phyloP scores from a whole-genome alignment of 2,797 vertebrate species.

The Petrocephalus sullivani region DNA sequence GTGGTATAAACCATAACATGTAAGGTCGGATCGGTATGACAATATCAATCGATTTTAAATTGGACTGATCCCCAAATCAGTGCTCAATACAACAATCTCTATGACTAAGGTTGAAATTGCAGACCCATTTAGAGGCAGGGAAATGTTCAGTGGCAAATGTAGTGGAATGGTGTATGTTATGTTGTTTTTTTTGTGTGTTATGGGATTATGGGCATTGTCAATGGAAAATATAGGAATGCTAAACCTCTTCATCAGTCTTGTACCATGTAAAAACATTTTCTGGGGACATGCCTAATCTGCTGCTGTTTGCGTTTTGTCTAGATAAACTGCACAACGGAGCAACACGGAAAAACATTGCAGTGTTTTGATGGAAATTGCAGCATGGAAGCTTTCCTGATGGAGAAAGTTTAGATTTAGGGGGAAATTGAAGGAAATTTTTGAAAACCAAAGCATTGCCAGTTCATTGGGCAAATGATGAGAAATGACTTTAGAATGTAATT shows the following conservation, averaged over 20 bases:
- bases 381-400: constrained; percentile 38
- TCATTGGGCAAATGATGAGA: constrained; percentile 15
- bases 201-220: neutral
- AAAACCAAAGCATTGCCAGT: constrained; percentile 29
- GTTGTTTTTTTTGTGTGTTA: neutral
- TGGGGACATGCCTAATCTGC: neutral
- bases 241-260: neutral
- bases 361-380: constrained; percentile 34
- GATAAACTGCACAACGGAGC: neutral
- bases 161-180: neutral
- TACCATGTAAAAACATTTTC: neutral
- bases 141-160: neutral
- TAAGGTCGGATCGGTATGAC: neutral
- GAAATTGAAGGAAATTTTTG: constrained; percentile 21
- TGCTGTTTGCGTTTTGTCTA: neutral
- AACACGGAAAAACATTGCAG: neutral
- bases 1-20: no score
- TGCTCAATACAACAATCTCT: neutral
- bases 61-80: neutral
- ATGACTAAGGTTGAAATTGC: neutral
- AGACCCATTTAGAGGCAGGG: neutral
- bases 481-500: constrained; percentile 30
- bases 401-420: constrained; percentile 6
- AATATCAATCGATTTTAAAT: neutral
- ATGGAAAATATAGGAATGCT: neutral